Percentiles rank a stretch among this genome's conserved stretches.
Conservation (phyloP, 92 coral and sea anemone species). For the Parazoanthus swiftii region DNA sequence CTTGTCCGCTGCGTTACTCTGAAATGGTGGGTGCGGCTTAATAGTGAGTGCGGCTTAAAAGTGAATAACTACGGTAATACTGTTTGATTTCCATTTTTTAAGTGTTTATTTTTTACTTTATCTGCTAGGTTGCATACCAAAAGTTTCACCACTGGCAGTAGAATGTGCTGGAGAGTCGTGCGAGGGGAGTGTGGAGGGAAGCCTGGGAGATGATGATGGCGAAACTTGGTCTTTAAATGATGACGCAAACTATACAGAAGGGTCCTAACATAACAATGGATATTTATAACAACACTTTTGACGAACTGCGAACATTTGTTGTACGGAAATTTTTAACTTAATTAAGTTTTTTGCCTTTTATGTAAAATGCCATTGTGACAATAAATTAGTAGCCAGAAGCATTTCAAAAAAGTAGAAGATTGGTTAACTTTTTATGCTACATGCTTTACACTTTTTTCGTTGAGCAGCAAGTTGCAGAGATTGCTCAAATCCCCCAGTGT, state of each 20-base stretch:
- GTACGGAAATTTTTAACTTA: not conserved
- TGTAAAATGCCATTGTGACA: not conserved
- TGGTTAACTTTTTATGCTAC: no score
- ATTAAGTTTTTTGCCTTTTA: conserved; percentile 10
- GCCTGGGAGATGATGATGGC: conserved; percentile 85
- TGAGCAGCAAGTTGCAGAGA: no score
- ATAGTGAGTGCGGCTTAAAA: no score
- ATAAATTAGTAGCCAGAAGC: not conserved
- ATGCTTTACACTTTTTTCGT: no score
- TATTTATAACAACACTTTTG: not conserved
- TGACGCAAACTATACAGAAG: conserved; percentile 71
- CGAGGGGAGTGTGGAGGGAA: conserved; percentile 71
- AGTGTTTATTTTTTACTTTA: not conserved
- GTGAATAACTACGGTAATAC: no score
- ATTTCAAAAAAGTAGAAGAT: not conserved
- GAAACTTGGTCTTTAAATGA: conserved; percentile 90
- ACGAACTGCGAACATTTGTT: not conserved
- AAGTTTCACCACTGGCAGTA: conserved; percentile 54
- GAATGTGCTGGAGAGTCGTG: conserved; percentile 54
- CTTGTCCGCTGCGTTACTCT: no score
- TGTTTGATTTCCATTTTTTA: no score
- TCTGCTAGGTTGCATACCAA: conserved; percentile 58
- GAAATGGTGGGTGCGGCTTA: no score
- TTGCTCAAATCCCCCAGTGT: no score
- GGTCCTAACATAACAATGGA: conserved; percentile 31